Evolutionary conservation across 1,140 invertebrate genomes (phyloP).

Genomic region (Goniozus legneri): DNA sequence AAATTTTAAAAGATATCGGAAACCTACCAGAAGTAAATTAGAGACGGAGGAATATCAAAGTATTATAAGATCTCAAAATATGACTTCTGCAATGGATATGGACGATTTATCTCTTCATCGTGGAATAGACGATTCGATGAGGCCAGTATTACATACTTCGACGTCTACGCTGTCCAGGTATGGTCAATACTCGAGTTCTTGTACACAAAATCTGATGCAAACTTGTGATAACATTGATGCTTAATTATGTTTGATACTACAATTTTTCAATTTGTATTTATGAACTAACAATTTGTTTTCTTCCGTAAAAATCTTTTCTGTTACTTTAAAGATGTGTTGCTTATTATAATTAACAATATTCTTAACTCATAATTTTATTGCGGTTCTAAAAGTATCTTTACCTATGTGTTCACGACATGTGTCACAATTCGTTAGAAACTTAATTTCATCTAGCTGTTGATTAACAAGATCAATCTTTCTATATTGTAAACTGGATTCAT

Average conservation of each 20-base stretch:
- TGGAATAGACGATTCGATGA: slow-evolving; percentile 56
- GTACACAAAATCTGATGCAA: background rate
- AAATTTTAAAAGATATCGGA: slow-evolving; percentile 53
- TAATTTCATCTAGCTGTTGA: no score
- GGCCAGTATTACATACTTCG: slow-evolving; percentile 30
- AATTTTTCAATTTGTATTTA: no score
- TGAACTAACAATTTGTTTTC: no score
- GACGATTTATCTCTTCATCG: slow-evolving; percentile 60
- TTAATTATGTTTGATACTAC: slow-evolving; percentile 11
- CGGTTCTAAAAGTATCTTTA: no score
- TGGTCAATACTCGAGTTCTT: slow-evolving; percentile 7
- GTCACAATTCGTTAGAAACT: no score
- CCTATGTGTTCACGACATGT: no score
- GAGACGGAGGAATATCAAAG: slow-evolving; percentile 59
- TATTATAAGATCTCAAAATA: slow-evolving; percentile 42
- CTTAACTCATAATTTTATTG: no score
- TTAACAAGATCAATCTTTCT: no score
- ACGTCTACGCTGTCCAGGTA: slow-evolving; percentile 47
- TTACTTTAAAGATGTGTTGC: no score
- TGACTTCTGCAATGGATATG: slow-evolving; percentile 40
- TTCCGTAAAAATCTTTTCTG: no score
- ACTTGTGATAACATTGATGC: slow-evolving; percentile 14
- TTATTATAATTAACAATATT: no score
- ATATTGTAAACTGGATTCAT: background rate
- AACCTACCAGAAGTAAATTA: slow-evolving; percentile 57